phyloP scores from a whole-genome alignment of 2,888 invertebrate species.

The Boloria selene region DNA sequence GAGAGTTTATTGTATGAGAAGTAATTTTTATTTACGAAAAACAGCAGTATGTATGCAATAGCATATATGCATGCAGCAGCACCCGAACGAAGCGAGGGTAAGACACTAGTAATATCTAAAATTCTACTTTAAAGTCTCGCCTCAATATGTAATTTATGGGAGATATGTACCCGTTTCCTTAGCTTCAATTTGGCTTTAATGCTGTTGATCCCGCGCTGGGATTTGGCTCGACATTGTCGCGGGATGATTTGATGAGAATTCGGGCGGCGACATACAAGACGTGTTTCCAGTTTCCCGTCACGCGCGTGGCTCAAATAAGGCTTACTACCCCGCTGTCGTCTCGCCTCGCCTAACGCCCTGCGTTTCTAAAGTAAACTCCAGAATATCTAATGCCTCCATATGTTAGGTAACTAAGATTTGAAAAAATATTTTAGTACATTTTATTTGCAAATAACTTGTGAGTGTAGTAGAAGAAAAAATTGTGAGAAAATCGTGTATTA shows the following conservation, averaged over 20 bases:
- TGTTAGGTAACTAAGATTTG: constrained; percentile 45
- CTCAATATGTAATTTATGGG: constrained; percentile 39
- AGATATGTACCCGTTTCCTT: constrained; percentile 50
- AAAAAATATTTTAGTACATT: constrained; percentile 37
- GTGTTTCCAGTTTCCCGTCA: constrained; percentile 78
- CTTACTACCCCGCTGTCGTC: constrained; percentile 66
- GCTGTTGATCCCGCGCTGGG: constrained; percentile 76
- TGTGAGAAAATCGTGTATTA: background rate
- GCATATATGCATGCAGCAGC: no score
- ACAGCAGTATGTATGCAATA: no score
- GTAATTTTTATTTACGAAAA: no score
- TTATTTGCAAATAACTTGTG: constrained; percentile 6
- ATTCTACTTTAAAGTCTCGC: constrained; percentile 32
- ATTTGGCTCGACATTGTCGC: constrained; percentile 77
- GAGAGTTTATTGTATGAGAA: no score
- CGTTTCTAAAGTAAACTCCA: constrained; percentile 68
- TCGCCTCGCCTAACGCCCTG: constrained; percentile 62
- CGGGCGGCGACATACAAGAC: constrained; percentile 68
- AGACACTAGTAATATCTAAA: constrained; percentile 44
- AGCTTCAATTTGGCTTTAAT: constrained; percentile 76
- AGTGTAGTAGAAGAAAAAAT: background rate
- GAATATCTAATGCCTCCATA: constrained; percentile 72
- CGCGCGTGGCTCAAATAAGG: constrained; percentile 80
- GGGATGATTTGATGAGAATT: constrained; percentile 80
- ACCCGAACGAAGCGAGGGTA: background rate